These are phyloP conservation scores for Batillaria attramentaria DNA, from an alignment of 1,140 invertebrate genomes.

Conservation along the genomic window DNA sequence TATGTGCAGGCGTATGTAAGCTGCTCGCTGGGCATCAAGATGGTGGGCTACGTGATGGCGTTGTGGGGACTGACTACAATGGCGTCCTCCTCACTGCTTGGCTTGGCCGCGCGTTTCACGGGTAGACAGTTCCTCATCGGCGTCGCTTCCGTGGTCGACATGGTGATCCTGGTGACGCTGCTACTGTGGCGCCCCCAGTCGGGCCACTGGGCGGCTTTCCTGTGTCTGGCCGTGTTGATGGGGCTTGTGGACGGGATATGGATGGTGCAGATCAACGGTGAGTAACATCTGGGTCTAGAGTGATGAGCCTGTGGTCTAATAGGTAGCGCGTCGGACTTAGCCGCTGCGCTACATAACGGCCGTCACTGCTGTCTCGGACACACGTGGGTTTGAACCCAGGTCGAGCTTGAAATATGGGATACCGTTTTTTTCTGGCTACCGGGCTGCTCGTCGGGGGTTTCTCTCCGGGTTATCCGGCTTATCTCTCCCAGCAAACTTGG, in stretches of 20 bases:
- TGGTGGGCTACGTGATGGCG: constrained; percentile 95
- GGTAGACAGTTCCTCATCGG: constrained; percentile 88
- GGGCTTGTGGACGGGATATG: constrained; percentile 94
- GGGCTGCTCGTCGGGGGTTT: too few species aligned
- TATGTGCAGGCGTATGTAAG: constrained; percentile 88
- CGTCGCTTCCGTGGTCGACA: constrained; percentile 59
- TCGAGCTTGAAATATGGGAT: too few species aligned
- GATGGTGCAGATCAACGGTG: constrained; percentile 96
- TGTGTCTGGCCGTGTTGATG: constrained; percentile 90
- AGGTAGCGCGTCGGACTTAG: too few species aligned
- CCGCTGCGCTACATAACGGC: too few species aligned
- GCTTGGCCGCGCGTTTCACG: constrained; percentile 90
- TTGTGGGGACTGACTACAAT: constrained; percentile 92
- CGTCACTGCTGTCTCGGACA: too few species aligned
- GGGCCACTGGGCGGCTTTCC: constrained; percentile 85
- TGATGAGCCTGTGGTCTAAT: too few species aligned
- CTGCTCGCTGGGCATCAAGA: constrained; percentile 88
- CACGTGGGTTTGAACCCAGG: too few species aligned
- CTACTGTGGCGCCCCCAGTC: constrained; percentile 85
- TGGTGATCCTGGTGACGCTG: constrained; percentile 35
- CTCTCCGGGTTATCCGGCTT: too few species aligned
- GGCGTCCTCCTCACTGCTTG: constrained; percentile 79
- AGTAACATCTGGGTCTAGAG: constrained; percentile 57
- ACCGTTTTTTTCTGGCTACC: too few species aligned
- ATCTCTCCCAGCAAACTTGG: too few species aligned